A percentile compares a stretch with the other conserved stretches of the same genome.
Evolutionary conservation across 2,113 vertebrate genomes (phyloP).

Genomic region (Cyanoderma ruficeps): DNA sequence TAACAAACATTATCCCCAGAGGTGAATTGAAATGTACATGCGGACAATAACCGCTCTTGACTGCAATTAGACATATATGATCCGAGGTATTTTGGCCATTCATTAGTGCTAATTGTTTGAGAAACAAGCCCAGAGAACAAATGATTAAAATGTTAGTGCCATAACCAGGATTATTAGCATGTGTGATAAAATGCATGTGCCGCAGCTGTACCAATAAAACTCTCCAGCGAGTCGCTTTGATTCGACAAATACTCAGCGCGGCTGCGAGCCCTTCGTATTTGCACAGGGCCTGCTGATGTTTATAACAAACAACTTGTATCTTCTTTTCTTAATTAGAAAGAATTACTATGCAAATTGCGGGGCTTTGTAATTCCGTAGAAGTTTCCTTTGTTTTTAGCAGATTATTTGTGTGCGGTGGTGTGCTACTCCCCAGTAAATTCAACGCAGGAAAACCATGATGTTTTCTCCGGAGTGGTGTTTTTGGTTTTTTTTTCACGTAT

Average conservation of each 20-base stretch:
- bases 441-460: neutral
- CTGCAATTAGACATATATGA: slow-evolving; percentile 90
- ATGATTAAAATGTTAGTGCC: slow-evolving; percentile 82
- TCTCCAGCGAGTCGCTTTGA: slow-evolving; percentile 65
- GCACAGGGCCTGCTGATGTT: slow-evolving; percentile 76
- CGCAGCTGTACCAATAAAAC: slow-evolving; percentile 72
- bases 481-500: neutral
- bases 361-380: slow-evolving; percentile 71
- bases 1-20: slow-evolving; percentile 87
- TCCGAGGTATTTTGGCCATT: slow-evolving; percentile 84
- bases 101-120: slow-evolving; percentile 88
- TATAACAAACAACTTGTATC: slow-evolving; percentile 79
- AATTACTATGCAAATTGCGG: slow-evolving; percentile 75
- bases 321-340: slow-evolving; percentile 78
- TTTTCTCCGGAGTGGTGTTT: neutral
- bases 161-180: slow-evolving; percentile 80
- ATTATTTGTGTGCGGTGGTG: neutral
- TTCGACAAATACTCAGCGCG: slow-evolving; percentile 59
- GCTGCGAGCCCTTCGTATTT: slow-evolving; percentile 69
- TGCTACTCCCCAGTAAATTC: neutral
- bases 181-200: slow-evolving; percentile 75
- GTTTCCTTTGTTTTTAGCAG: slow-evolving; percentile 38
- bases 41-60: slow-evolving; percentile 77
- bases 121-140: slow-evolving; percentile 82
- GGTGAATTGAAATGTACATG: slow-evolving; percentile 82